These are phyloP conservation scores for Cynopterus sphinx DNA, from an alignment of 2,797 vertebrate species.

Conservation along the genomic window DNA sequence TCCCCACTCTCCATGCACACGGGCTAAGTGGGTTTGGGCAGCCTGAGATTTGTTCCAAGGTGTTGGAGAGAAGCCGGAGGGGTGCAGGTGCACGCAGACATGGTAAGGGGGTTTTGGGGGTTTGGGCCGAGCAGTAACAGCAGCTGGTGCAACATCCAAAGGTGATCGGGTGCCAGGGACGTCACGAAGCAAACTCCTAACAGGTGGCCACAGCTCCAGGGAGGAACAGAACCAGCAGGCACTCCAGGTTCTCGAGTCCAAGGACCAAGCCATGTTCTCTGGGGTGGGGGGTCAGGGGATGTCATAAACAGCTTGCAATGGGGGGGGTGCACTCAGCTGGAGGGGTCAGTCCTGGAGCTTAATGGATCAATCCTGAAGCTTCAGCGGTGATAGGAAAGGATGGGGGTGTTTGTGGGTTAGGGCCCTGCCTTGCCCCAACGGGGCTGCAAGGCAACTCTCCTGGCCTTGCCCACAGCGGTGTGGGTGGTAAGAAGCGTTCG, in stretches of 20 bases:
- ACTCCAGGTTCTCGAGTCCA: fast-evolving
- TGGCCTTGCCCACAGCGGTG: not conserved
- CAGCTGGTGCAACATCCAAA: not conserved
- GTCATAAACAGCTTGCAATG: too few species aligned
- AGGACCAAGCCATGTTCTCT: not conserved
- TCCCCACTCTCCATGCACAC: not conserved
- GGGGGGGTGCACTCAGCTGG: fast-evolving
- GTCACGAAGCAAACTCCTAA: not conserved
- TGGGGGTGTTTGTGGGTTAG: fast-evolving
- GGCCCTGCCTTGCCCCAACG: not conserved
- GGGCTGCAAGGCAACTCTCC: not conserved
- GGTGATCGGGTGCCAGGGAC: not conserved
- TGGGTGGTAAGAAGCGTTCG: fast-evolving
- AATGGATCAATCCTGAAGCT: fast-evolving
- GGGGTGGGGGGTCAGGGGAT: not conserved
- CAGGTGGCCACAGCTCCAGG: not conserved
- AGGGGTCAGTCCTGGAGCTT: not conserved
- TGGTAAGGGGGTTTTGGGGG: fast-evolving
- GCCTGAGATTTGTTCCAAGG: not conserved
- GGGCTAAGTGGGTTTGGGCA: not conserved
- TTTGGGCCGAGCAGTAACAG: not conserved
- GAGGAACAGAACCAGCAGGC: not conserved
- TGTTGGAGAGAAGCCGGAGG: not conserved
- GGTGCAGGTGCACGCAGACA: fast-evolving
- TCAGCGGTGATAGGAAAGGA: not conserved